Evolutionary conservation across 2,888 invertebrate species (phyloP).

Genomic region (Merodon equestris): DNA sequence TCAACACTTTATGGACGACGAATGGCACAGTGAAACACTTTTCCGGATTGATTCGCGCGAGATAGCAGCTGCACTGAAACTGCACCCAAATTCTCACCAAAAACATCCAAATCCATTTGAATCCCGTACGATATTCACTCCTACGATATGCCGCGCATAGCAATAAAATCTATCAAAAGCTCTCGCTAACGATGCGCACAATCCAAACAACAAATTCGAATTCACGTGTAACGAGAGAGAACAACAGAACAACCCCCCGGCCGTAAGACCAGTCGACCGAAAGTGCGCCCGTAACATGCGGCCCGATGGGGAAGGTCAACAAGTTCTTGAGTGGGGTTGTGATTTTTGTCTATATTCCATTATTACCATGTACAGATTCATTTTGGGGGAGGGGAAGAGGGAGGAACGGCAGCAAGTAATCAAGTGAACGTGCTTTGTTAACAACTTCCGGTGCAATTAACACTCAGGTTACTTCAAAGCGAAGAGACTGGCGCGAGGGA

Average conservation of each 20-base stretch:
- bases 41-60: conserved; percentile 38
- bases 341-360: neutral
- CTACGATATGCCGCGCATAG: conserved; percentile 54
- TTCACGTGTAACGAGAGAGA: conserved; percentile 40
- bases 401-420: conserved; percentile 40
- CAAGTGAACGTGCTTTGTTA: conserved; percentile 55
- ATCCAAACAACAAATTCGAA: conserved; percentile 46
- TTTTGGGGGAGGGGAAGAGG: conserved; percentile 5
- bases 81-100: conserved; percentile 52
- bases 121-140: conserved; percentile 46
- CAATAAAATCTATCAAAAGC: conserved; percentile 33
- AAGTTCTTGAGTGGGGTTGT: conserved; percentile 50
- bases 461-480: conserved; percentile 37
- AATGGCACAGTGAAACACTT: conserved; percentile 12
- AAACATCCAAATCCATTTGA: conserved; percentile 14
- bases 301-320: conserved; percentile 64
- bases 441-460: conserved; percentile 66
- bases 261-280: conserved; percentile 3
- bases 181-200: conserved; percentile 54
- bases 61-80: conserved; percentile 63
- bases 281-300: conserved; percentile 28
- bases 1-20: neutral
- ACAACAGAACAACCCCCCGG: neutral
- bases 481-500: conserved; percentile 2
- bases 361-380: neutral